phyloP scores from a whole-genome alignment of 2,888 invertebrate species.

The Halictus quadricinctus region DNA sequence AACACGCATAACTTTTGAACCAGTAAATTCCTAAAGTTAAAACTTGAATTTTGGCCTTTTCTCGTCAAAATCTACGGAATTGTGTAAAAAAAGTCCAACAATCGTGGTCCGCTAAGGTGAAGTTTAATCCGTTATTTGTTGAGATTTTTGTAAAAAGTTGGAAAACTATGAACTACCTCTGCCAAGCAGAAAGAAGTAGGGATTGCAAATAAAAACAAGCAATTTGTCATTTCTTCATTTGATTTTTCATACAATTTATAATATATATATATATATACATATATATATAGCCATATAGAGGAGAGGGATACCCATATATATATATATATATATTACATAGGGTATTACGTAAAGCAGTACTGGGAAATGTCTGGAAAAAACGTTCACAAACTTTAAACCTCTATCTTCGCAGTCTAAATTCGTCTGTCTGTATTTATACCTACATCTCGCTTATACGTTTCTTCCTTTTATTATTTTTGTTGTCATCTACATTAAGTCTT shows the following conservation, averaged over 20 bases:
- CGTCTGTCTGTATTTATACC: conserved; percentile 61
- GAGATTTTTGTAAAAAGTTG: neutral
- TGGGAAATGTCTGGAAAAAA: conserved; percentile 77
- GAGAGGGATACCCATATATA: conserved; percentile 9
- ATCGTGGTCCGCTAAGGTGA: too few species aligned
- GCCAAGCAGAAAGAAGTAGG: neutral
- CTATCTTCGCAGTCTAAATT: conserved; percentile 74
- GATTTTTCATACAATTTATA: conserved; percentile 68
- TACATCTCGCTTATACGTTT: conserved; percentile 53
- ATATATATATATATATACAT: conserved; percentile 44
- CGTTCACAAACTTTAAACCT: conserved; percentile 72
- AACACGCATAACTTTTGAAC: too few species aligned
- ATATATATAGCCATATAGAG: neutral
- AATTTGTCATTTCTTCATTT: conserved; percentile 38
- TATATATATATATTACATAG: conserved; percentile 69
- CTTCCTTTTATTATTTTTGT: conserved; percentile 33
- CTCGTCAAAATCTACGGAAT: too few species aligned
- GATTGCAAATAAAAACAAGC: conserved; percentile 25
- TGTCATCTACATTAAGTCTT: conserved; percentile 53
- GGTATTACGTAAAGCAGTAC: conserved; percentile 81
- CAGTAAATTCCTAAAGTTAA: too few species aligned
- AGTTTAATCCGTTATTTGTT: neutral
- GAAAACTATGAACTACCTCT: neutral
- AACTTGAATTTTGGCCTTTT: too few species aligned
- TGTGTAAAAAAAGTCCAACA: neutral